These are phyloP conservation scores for Eupeodes luniger DNA, from an alignment of 2,888 invertebrate species.

Conservation along the genomic window DNA sequence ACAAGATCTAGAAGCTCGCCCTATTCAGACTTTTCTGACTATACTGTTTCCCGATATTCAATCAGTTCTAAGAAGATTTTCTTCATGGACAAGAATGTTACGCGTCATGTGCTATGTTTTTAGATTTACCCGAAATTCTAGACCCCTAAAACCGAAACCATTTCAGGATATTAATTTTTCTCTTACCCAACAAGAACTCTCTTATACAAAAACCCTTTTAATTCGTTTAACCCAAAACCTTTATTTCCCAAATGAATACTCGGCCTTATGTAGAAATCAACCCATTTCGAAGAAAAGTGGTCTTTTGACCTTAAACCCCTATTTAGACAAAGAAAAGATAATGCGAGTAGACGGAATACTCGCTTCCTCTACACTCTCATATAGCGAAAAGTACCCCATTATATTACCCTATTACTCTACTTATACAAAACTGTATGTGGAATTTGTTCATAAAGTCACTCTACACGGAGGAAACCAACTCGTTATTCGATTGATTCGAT, in stretches of 20 bases:
- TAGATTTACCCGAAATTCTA: too few relatives aligned
- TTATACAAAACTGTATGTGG: background rate
- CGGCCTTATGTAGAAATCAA: background rate
- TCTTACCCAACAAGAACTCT: background rate
- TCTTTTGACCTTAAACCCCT: constrained; percentile 14
- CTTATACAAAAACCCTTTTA: background rate
- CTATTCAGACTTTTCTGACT: too few relatives aligned
- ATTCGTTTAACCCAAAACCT: background rate
- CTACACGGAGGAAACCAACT: background rate
- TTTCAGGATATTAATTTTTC: background rate
- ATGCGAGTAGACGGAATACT: background rate
- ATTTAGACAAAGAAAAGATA: background rate
- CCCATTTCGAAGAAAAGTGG: background rate
- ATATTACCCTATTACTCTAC: background rate
- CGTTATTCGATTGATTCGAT: constrained; percentile 5
- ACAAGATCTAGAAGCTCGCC: too few relatives aligned
- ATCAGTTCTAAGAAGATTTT: too few relatives aligned
- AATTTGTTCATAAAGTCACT: background rate
- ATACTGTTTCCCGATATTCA: too few relatives aligned
- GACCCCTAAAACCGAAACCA: background rate
- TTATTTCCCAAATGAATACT: constrained; percentile 4
- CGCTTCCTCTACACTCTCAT: background rate
- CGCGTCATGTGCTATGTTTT: constrained; percentile 21
- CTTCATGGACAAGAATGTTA: constrained; percentile 4
- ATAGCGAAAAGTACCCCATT: background rate